phyloP scores from a whole-genome alignment of 2,113 vertebrate species.

The Melanocharis versteri region DNA sequence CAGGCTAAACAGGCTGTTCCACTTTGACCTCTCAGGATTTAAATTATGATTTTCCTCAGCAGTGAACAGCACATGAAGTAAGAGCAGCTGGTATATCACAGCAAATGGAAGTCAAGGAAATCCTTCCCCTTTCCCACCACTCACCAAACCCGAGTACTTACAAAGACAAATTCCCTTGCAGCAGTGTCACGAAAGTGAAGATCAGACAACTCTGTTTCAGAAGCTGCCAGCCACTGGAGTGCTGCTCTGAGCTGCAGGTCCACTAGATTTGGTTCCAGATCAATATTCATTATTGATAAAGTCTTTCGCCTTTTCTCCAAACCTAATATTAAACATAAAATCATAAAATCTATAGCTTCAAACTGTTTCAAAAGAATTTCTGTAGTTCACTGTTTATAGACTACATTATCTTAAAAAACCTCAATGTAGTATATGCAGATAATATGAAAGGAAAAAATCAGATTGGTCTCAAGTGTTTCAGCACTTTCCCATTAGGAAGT shows the following conservation, averaged over 20 bases:
- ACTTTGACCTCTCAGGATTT: neutral
- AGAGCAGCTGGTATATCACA: neutral
- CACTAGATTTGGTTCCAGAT: constrained; percentile 73
- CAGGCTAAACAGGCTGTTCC: neutral
- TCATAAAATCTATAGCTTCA: neutral
- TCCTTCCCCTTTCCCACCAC: neutral
- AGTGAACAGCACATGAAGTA: neutral
- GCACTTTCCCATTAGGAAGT: neutral
- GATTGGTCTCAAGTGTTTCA: neutral
- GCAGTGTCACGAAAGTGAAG: constrained; percentile 76
- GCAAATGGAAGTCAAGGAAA: neutral
- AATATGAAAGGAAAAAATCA: neutral
- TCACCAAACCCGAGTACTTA: constrained; percentile 66
- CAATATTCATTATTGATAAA: constrained; percentile 79
- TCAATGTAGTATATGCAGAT: neutral
- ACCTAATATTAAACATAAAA: constrained; percentile 68
- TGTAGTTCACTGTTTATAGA: neutral
- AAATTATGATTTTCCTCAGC: neutral
- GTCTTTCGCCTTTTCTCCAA: constrained; percentile 67
- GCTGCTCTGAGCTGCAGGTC: constrained; percentile 84
- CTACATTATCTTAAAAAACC: neutral
- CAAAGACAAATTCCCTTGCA: constrained; percentile 81
- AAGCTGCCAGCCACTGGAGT: constrained; percentile 91
- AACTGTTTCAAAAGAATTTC: neutral
- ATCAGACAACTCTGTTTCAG: constrained; percentile 81